A percentile compares a stretch with the other conserved stretches of the same genome.
phyloP scores from a whole-genome alignment of 2,888 invertebrate genomes.

The Cistogaster globosa region DNA sequence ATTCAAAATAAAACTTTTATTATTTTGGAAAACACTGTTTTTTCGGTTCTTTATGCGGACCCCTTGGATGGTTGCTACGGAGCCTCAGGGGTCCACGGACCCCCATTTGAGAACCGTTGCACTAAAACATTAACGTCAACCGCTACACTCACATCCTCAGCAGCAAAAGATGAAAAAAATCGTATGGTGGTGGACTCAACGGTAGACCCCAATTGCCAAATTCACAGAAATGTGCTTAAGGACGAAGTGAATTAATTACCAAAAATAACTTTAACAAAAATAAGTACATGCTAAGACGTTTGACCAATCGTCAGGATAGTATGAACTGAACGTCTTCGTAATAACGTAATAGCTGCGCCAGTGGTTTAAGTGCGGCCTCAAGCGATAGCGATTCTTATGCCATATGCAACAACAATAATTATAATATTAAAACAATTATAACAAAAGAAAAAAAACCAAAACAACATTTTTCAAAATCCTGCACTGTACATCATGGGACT shows the following conservation, averaged over 20 bases:
- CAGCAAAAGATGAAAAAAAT: slow-evolving; percentile 43
- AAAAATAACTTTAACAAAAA: slow-evolving; percentile 83
- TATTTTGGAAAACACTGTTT: too few species aligned
- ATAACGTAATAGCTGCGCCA: slow-evolving; percentile 80
- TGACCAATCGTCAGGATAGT: slow-evolving; percentile 82
- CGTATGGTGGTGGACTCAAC: slow-evolving; percentile 49
- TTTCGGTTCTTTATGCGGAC: too few species aligned
- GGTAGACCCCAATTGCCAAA: slow-evolving; percentile 75
- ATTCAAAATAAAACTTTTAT: too few species aligned
- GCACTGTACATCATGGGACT: too few species aligned
- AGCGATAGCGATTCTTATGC: slow-evolving; percentile 69
- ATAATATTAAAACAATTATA: slow-evolving; percentile 22
- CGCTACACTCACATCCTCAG: neutral
- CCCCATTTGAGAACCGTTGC: too few species aligned
- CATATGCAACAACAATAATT: slow-evolving; percentile 62
- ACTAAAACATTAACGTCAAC: slow-evolving; percentile 3
- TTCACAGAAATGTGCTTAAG: slow-evolving; percentile 82
- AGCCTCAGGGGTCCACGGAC: too few species aligned
- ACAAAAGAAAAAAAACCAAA: slow-evolving; percentile 14
- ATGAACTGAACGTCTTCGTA: slow-evolving; percentile 80
- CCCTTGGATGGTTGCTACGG: too few species aligned
- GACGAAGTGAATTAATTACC: slow-evolving; percentile 83
- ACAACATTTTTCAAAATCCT: too few species aligned
- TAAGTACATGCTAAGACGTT: slow-evolving; percentile 82
- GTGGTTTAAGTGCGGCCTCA: slow-evolving; percentile 80